Conservation (phyloP, 2,888 invertebrate species). For the Corythucha ciliata region DNA sequence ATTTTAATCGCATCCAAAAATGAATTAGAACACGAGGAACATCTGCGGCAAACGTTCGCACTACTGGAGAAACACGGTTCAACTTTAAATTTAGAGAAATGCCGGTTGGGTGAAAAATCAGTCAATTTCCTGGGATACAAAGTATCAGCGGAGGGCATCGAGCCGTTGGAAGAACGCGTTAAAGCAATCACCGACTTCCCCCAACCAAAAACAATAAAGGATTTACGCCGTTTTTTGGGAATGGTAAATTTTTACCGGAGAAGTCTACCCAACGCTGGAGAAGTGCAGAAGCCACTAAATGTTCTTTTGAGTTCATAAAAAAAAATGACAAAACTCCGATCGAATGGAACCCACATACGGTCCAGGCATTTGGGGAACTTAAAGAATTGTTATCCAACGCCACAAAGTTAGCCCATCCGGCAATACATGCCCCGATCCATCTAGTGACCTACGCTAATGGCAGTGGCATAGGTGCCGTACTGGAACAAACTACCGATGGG, state of each 20-base stretch:
- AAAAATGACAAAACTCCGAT: too few species aligned
- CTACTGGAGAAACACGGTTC: background rate
- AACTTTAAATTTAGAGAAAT: background rate
- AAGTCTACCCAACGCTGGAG: too few species aligned
- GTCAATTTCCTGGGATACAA: background rate
- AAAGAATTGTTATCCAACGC: too few species aligned
- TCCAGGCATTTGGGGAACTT: too few species aligned
- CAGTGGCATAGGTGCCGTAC: too few species aligned
- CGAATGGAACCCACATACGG: too few species aligned
- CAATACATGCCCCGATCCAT: too few species aligned
- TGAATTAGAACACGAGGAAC: conserved; percentile 7
- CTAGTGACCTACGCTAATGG: too few species aligned
- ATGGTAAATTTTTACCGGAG: conserved; percentile 21
- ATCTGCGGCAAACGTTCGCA: background rate
- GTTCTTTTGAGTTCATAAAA: too few species aligned
- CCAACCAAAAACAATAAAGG: conserved; percentile 3
- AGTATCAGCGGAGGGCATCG: background rate
- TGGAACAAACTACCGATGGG: too few species aligned
- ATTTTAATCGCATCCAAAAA: conserved; percentile 31
- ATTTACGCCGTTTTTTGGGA: conserved; percentile 14
- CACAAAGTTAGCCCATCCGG: too few species aligned
- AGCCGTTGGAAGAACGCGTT: background rate
- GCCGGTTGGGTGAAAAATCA: background rate
- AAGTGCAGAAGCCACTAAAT: too few species aligned
- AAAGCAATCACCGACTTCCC: background rate